Conservation (phyloP, 2,888 invertebrate genomes). For the Zele albiditarsus region DNA sequence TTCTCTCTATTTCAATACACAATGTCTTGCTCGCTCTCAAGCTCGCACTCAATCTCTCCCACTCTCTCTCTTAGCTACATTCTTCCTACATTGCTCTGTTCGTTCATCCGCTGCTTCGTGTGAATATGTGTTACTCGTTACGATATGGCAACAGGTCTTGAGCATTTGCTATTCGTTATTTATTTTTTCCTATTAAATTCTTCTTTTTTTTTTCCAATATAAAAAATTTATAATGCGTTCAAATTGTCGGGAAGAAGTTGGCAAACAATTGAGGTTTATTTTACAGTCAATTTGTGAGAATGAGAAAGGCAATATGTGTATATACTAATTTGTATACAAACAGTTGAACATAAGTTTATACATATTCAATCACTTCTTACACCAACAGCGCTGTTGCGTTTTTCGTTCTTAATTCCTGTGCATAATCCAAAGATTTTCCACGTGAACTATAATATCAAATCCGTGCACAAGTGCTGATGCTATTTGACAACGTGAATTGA, state of each 20-base stretch:
- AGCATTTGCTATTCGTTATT: neutral
- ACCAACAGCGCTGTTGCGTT: neutral
- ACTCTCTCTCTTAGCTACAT: neutral
- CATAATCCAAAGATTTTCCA: neutral
- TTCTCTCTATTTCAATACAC: constrained; percentile 2
- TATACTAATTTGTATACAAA: neutral
- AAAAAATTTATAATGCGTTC: neutral
- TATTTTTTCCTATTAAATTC: neutral
- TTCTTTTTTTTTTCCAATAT: neutral
- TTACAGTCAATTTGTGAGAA: too few relatives aligned
- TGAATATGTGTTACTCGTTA: neutral
- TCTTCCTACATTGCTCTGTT: too few relatives aligned
- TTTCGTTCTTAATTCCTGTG: neutral
- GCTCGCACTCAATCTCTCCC: neutral
- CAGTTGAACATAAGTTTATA: neutral
- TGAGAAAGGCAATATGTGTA: neutral
- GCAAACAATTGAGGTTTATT: too few relatives aligned
- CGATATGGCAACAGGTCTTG: neutral
- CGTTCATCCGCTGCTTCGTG: too few relatives aligned
- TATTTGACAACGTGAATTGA: neutral
- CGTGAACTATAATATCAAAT: neutral
- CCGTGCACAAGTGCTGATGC: neutral
- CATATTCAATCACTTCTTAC: neutral
- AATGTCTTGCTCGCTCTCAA: neutral
- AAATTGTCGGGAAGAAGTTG: too few relatives aligned